Evolutionary conservation across 2,888 invertebrate species (phyloP).

Genomic region (Brachyptera putata): DNA sequence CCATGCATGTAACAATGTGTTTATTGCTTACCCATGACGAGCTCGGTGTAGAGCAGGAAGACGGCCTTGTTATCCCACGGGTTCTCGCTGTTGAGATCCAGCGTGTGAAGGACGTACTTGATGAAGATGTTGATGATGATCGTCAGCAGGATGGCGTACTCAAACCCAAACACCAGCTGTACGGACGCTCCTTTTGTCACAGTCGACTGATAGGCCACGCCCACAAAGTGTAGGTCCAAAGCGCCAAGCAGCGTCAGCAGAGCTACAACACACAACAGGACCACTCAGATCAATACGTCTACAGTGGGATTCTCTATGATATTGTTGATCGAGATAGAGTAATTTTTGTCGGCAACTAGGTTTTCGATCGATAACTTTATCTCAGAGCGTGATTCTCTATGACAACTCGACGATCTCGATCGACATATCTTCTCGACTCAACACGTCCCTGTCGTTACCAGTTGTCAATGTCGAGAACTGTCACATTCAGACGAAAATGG

Average conservation of each 20-base stretch:
- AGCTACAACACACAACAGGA: slow-evolving; percentile 43
- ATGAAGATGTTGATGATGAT: slow-evolving; percentile 89
- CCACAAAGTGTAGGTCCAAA: slow-evolving; percentile 84
- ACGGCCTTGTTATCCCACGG: slow-evolving; percentile 99
- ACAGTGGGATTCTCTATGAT: too few relatives aligned
- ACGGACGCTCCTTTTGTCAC: slow-evolving; percentile 92
- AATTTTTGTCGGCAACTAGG: too few relatives aligned
- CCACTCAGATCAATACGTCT: too few relatives aligned
- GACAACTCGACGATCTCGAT: background rate
- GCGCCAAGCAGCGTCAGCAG: slow-evolving; percentile 75
- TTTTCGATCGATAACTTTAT: too few relatives aligned
- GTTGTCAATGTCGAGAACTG: too few relatives aligned
- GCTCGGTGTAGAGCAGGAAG: slow-evolving; percentile 91
- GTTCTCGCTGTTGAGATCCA: slow-evolving; percentile 86
- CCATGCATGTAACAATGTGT: too few relatives aligned
- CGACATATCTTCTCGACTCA: too few relatives aligned
- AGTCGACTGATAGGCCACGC: slow-evolving; percentile 91
- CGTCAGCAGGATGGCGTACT: slow-evolving; percentile 94
- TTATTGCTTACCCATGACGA: slow-evolving; percentile 76
- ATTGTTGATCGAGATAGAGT: too few relatives aligned
- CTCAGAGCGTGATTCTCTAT: too few relatives aligned
- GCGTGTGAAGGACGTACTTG: slow-evolving; percentile 84
- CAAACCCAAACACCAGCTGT: slow-evolving; percentile 98
- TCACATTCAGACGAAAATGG: too few relatives aligned
- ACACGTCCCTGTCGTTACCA: too few relatives aligned